Evolutionary conservation across 2,888 invertebrate genomes (phyloP), one percentile per base, ranked within the genome.

Genomic region (Nowickia ferox): DNA sequence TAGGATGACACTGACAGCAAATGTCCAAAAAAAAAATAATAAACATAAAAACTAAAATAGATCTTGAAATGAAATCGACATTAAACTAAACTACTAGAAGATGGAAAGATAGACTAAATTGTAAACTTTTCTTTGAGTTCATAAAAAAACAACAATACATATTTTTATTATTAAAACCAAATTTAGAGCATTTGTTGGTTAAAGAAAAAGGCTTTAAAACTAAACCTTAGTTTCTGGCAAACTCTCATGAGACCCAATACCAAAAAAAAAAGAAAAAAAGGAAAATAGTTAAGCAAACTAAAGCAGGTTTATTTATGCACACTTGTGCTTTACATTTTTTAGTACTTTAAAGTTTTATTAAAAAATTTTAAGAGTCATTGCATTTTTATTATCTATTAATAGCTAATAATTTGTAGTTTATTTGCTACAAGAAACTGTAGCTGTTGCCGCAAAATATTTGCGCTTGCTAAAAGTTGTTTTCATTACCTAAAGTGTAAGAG

Each of bases 151-250:
- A 42, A 46, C 17, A 19, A 13, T 42, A 59, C 38, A 65, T 55
- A 51, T 65, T 72, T 19, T 38, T 63, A 42, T 30, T 55, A 53
- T 17, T 55, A 63, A 65, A 76, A 72, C 86, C 86, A 86, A 86
- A 86, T 86, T 86, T 76, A 86, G 86, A 86, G 83, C 86, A 83
- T 68, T 79, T 63, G 59, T 65, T 57, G 17, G 22, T 71, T 5
- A 59, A 69, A 82, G 74, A 63, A 44, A 68, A 38, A 8, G 10
- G 10, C 15, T 11, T 53, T 51, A 44, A 38, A n/a, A n/a, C 44
- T 19, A 11, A 42, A 22, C 10, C 11, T 30, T 11, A 15, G 15
- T 61, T 4, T 40, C 9, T 1, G 40, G 19, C 38, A 46, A 72
- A 48, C 59, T 30, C 9, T 55, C 13, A 10, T 6, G 61, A 38